phyloP scores from a whole-genome alignment of 2,888 invertebrate species.

The Brachypalpus laphriformis region DNA sequence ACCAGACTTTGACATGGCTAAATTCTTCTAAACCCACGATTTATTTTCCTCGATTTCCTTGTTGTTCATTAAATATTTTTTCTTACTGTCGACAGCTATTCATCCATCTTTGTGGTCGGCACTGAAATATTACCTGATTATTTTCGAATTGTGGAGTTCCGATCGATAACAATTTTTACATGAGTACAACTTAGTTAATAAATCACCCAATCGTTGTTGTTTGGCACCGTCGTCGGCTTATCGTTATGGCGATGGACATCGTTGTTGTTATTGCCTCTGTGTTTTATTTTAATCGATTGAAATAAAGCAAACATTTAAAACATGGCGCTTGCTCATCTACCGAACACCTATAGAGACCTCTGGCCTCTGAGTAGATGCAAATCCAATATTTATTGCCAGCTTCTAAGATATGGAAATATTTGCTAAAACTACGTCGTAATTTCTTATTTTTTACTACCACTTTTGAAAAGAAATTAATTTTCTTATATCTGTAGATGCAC shows the following conservation, averaged over 20 bases:
- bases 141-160: conserved; percentile 33
- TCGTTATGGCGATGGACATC: conserved; percentile 5
- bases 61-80: conserved; percentile 50
- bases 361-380: conserved; percentile 13
- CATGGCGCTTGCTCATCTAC: conserved; percentile 30
- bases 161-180: conserved; percentile 58
- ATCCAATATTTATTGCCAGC: conserved; percentile 27
- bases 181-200: conserved; percentile 49
- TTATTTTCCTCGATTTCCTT: conserved; percentile 37
- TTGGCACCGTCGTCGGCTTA: not conserved
- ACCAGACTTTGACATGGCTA: conserved; percentile 6
- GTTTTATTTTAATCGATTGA: not conserved
- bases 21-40: conserved; percentile 28
- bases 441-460: conserved; percentile 20
- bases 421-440: conserved; percentile 26
- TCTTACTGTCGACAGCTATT: conserved; percentile 35
- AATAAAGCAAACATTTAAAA: not conserved
- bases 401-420: conserved; percentile 7
- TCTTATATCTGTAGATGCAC: not conserved
- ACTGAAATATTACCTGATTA: conserved; percentile 13
- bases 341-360: conserved; percentile 13
- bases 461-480: not conserved
- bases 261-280: conserved; percentile 9
- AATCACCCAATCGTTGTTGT: conserved; percentile 46
- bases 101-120: conserved; percentile 11